Evolutionary conservation across 2,888 invertebrate genomes (phyloP).

Genomic region (Philereme vetulata): DNA sequence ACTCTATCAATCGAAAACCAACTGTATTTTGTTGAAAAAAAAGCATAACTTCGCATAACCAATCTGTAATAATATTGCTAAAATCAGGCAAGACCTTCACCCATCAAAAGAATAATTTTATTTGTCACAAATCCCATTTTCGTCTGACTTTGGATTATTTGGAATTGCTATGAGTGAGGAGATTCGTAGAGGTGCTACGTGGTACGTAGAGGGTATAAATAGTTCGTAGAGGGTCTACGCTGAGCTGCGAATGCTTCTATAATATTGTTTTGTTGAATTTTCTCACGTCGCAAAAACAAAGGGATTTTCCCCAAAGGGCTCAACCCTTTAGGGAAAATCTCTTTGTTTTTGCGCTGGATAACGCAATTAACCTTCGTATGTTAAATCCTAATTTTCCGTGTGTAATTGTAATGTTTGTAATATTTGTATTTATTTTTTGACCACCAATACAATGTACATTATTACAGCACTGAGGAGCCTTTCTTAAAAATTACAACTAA

Average conservation of each 20-base stretch:
- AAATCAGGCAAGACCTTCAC: conserved; percentile 12
- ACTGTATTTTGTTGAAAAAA: conserved; percentile 7
- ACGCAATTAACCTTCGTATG: too few species aligned
- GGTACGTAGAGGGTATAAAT: conserved; percentile 5
- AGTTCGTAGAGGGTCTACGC: conserved; percentile 12
- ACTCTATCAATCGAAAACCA: conserved; percentile 13
- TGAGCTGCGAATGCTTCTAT: conserved; percentile 2
- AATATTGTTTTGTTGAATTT: too few species aligned
- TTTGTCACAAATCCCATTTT: conserved; percentile 28
- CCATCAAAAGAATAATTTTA: conserved; percentile 29
- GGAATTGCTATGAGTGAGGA: not conserved
- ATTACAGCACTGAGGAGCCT: too few species aligned
- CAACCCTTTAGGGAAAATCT: too few species aligned
- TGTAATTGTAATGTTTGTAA: too few species aligned
- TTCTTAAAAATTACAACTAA: too few species aligned
- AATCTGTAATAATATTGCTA: conserved; percentile 12
- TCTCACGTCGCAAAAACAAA: too few species aligned
- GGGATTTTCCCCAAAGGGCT: too few species aligned
- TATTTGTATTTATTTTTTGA: too few species aligned
- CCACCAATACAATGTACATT: too few species aligned
- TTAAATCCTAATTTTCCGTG: too few species aligned
- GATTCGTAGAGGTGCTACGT: conserved; percentile 5
- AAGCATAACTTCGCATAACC: conserved; percentile 9
- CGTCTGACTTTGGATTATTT: conserved; percentile 7
- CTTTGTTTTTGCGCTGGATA: too few species aligned